phyloP scores from a whole-genome alignment of 2,113 vertebrate species.

The Barbus barbus region DNA sequence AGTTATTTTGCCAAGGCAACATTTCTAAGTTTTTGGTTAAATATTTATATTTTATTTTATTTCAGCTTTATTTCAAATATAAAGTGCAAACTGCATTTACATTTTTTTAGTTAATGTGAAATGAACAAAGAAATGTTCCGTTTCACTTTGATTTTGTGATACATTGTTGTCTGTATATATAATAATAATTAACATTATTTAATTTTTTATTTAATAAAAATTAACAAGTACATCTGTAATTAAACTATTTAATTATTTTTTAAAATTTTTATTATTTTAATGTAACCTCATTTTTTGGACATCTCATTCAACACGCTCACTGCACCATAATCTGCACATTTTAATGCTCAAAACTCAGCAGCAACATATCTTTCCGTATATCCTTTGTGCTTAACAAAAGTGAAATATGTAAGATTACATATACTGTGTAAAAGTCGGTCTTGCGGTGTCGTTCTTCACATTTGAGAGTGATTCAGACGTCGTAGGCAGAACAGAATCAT shows the following conservation, averaged over 20 bases:
- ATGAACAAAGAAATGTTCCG: neutral
- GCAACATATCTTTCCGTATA: neutral
- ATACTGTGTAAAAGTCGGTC: neutral
- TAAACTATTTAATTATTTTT: no score
- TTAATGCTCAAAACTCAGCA: neutral
- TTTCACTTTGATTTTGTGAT: neutral
- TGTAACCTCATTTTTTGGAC: neutral
- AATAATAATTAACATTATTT: neutral
- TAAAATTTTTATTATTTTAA: no score
- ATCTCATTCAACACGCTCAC: neutral
- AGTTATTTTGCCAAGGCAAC: no score
- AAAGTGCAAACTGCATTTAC: no score
- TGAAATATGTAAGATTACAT: neutral
- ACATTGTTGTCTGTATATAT: neutral
- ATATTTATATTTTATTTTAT: no score
- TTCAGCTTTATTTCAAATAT: no score
- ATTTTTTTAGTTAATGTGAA: no score
- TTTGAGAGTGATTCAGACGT: slow-evolving; percentile 26
- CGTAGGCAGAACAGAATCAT: neutral
- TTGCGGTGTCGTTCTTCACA: neutral
- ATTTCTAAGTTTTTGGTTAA: no score
- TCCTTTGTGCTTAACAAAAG: neutral
- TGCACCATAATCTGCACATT: no score
- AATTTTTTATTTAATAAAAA: neutral
- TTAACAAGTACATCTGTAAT: neutral